Conservation (phyloP, 1,140 invertebrate genomes). For the Aphelinus atriplicis region DNA sequence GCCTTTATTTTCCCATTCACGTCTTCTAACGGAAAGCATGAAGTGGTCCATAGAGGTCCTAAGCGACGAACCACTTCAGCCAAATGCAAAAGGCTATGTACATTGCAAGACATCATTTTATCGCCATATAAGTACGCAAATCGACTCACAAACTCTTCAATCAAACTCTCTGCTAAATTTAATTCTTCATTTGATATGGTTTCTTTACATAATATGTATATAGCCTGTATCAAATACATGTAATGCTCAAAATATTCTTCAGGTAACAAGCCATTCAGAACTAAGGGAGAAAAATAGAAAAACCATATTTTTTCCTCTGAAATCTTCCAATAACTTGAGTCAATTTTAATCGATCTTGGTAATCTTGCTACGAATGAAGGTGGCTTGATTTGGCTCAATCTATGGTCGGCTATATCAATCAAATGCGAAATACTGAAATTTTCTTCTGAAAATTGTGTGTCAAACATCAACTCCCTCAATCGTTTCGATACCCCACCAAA, state of each 20-base stretch:
- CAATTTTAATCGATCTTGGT: conserved; percentile 40
- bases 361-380: conserved; percentile 36
- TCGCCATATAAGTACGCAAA: conserved; percentile 37
- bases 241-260: too few relatives aligned
- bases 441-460: conserved; percentile 10
- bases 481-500: neutral
- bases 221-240: too few relatives aligned
- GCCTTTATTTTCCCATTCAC: conserved; percentile 1
- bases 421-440: conserved; percentile 21
- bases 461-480: conserved; percentile 8
- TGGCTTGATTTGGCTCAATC: conserved; percentile 25
- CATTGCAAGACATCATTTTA: conserved; percentile 37
- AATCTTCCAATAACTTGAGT: conserved; percentile 38
- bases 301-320: conserved; percentile 43
- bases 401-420: conserved; percentile 22
- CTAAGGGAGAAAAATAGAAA: too few relatives aligned
- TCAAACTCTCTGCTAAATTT: conserved; percentile 17
- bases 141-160: conserved; percentile 37
- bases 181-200: conserved; percentile 37
- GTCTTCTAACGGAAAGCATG: conserved; percentile 15
- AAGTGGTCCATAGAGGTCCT: conserved; percentile 36
- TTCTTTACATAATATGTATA: too few relatives aligned
- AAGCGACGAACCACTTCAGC: conserved; percentile 32
- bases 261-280: too few relatives aligned
- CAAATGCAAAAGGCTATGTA: conserved; percentile 40